Conservation (phyloP, 2,888 invertebrate species). For the Chrysopilus asiliformis region DNA sequence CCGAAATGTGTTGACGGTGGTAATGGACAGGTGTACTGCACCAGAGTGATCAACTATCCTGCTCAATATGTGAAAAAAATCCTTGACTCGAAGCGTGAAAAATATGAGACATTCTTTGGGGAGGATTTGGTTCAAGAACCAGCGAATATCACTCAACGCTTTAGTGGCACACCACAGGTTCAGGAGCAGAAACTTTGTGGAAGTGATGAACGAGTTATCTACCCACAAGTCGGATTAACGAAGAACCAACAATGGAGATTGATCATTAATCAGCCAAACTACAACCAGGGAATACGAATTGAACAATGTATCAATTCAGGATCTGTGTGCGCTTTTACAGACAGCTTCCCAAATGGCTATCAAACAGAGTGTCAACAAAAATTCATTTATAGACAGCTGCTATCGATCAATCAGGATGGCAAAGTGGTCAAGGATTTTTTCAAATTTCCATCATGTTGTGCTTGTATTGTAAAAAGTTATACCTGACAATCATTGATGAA, state of each 20-base stretch:
- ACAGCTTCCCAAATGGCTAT: conserved; percentile 38
- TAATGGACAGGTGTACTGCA: conserved; percentile 35
- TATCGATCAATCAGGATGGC: conserved; percentile 35
- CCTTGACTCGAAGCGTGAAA: conserved; percentile 18
- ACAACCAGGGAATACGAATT: conserved; percentile 56
- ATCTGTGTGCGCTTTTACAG: conserved; percentile 38
- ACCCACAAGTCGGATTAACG: conserved; percentile 47
- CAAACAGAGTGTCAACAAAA: conserved; percentile 46
- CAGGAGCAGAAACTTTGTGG: conserved; percentile 37
- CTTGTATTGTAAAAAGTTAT: too few relatives aligned
- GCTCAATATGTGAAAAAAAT: conserved; percentile 26
- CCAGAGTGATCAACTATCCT: conserved; percentile 36
- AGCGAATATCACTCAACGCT: conserved; percentile 38
- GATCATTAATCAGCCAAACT: conserved; percentile 51
- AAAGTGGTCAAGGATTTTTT: conserved; percentile 37
- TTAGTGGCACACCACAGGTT: conserved; percentile 32
- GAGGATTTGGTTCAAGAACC: conserved; percentile 25
- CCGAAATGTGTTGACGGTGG: conserved; percentile 6
- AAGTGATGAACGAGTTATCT: conserved; percentile 36
- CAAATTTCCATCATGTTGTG: conserved; percentile 54
- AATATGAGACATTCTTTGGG: conserved; percentile 27
- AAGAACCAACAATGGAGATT: conserved; percentile 50
- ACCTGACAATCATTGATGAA: too few relatives aligned
- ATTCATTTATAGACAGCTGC: conserved; percentile 40
- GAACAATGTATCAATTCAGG: conserved; percentile 51